A percentile compares a stretch with the other conserved stretches of the same genome.
phyloP scores from a whole-genome alignment of 2,113 vertebrate genomes.

The Plestiodon gilberti region DNA sequence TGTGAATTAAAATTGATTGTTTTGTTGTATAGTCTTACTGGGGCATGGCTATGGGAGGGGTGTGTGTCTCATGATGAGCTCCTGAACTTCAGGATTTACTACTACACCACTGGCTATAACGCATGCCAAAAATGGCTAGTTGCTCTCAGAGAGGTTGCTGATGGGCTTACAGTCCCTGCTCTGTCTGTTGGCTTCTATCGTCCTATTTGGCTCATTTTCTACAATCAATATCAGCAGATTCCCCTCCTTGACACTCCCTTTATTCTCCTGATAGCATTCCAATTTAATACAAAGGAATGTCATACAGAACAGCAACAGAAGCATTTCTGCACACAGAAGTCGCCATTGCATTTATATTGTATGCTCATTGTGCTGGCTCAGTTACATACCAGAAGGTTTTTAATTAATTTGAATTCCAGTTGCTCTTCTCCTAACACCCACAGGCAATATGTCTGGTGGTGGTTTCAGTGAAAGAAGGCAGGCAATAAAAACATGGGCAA shows the following conservation, averaged over 20 bases:
- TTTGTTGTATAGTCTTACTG: no score
- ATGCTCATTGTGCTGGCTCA: neutral
- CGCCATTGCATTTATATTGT: neutral
- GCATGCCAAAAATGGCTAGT: neutral
- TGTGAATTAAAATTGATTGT: no score
- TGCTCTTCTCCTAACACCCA: neutral
- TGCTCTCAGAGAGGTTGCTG: neutral
- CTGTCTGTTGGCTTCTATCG: neutral
- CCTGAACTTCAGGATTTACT: neutral
- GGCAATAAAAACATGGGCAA: rapidly evolving
- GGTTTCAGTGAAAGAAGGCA: rapidly evolving
- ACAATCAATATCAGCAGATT: neutral
- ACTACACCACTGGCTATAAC: no score
- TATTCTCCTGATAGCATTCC: neutral
- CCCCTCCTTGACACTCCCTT: neutral
- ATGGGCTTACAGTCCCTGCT: neutral
- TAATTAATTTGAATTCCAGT: neutral
- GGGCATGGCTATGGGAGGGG: no score
- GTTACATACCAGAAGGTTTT: neutral
- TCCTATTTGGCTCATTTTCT: neutral
- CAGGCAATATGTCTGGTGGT: neutral
- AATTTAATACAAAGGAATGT: neutral
- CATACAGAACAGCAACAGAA: neutral
- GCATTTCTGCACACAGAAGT: neutral
- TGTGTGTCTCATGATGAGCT: neutral